Evolutionary conservation across 1,140 invertebrate genomes (phyloP), one percentile per base, ranked within the genome.

Genomic region (Philaenus spumarius): DNA sequence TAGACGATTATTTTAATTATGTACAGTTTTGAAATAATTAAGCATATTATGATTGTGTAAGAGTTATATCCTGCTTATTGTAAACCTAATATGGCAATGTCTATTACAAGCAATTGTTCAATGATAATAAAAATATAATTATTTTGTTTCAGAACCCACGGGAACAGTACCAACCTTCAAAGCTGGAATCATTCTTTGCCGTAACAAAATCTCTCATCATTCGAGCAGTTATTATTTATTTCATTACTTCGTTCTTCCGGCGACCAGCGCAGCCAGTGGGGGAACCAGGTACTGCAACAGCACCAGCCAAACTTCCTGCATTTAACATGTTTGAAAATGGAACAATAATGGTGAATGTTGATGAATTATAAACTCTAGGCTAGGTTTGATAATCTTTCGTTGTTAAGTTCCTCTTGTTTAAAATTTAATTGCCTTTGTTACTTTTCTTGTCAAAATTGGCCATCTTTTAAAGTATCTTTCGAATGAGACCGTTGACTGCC

Each of bases 151-250:
- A 30, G 26, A 9, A 9, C 9, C 50, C 7, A 39, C n/a, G 20
- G n/a, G 20, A 58, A 35, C 26, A 34, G 14, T 35, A 58, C 24
- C 56, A 58, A 35, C 56, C 56, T 3, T 51, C 46, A 1, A 58
- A 48, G 15, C 3, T 58, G 22, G 56, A 58, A 26, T 90, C 88
- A 17, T 89, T 93, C 67, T 84, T 92, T 70, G 82, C 88, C 1
- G 81, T 93, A 50, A 82, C 82, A 3, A 93, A 93, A 71, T 87
- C 87, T 1, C 71, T 95, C 17, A 85, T 95, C 43, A 78, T 96
- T 47, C 78, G 95, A 66, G 93, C 89, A 42, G 72, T 97, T 22
- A 87, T 98, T 50, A 90, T 98, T 61, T 98, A 97, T 74, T 93
- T 96, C 65, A 88, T 98, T 11, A 90, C 86, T 55, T 93, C 88